Conservation (phyloP, 2,797 vertebrate species). For the Staurois parvus region DNA sequence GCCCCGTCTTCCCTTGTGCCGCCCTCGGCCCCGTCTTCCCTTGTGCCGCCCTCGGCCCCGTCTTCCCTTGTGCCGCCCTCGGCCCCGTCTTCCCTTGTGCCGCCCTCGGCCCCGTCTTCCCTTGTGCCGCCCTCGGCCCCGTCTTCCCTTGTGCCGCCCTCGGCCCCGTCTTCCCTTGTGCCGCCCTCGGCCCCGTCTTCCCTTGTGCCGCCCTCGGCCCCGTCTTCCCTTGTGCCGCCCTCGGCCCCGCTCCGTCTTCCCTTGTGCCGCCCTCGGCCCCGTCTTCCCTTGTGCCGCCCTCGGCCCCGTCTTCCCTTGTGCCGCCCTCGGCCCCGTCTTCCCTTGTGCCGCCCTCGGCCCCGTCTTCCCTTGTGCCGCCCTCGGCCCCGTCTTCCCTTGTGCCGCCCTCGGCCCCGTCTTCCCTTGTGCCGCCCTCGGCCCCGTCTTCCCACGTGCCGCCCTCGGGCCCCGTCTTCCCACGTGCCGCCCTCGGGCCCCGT, state of each 20-base stretch:
- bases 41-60: too few relatives aligned
- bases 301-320: too few relatives aligned
- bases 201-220: background rate
- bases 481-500: background rate
- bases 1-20: too few relatives aligned
- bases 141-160: constrained; percentile 28
- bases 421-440: background rate
- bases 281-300: constrained; percentile 28
- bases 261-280: constrained; percentile 10
- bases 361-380: too few relatives aligned
- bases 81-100: constrained; percentile 49
- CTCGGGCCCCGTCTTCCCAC: too few relatives aligned
- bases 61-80: too few relatives aligned
- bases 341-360: background rate
- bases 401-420: too few relatives aligned
- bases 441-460: constrained; percentile 31
- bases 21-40: constrained; percentile 42
- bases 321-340: constrained; percentile 30
- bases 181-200: constrained; percentile 30
- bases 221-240: too few relatives aligned
- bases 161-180: too few relatives aligned
- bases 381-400: constrained; percentile 49
- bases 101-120: too few relatives aligned
- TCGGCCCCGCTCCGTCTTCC: too few relatives aligned
- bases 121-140: background rate